Evolutionary conservation across 2,888 invertebrate species (phyloP), one percentile per base, ranked within the genome.

Genomic region (Drosophila birchii): DNA sequence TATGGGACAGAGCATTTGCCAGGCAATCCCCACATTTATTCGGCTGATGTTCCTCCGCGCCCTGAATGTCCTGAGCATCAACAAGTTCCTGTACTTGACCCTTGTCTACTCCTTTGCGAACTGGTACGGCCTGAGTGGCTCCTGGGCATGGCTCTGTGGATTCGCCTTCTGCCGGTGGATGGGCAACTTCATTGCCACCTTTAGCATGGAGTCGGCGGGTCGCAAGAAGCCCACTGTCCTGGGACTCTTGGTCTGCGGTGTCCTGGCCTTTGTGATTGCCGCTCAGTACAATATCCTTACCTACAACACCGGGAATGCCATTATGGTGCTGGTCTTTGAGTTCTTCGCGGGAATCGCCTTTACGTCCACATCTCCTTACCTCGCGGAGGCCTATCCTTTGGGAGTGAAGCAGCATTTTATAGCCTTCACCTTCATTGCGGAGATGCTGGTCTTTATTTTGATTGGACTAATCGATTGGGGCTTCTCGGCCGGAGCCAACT

Each of bases 301-400:
- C 5, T 14, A 18, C 14, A 1, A 11, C 1, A 32, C 53, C 11
- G 54, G 43, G 0, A 43, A 54, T 8, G 0, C 20, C 29, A 47
- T 56, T 6, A 43, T 91, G n/a, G 0, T 91, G 3, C 64, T 88
- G 8, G 0, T 76, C 2, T 80, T 78, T 44, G 86, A 91, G 59
- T 0, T 91, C 0, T 85, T 84, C 53, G 82, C 87, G 0, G 88
- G 90, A 23, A 43, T 90, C 16, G 86, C 90, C 16, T 78, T 77
- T 16, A 61, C 79, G 0, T 51, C 84, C 12, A 86, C 88, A 2
- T 84, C 90, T 1, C 78, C 78, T 0, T 90, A 90, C 60, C 68
- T 91, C 0, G 75, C 85, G 5, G 91, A 91, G 59, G 91, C 89
- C 3, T 91, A 85, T 66, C 92, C 92, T 0, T 62, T 91, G 18